A percentile compares a stretch with the other conserved stretches of the same genome.
These are phyloP conservation scores for Hypocryptadius cinnamomeus DNA, from an alignment of 2,113 vertebrate species.

Conservation along the genomic window DNA sequence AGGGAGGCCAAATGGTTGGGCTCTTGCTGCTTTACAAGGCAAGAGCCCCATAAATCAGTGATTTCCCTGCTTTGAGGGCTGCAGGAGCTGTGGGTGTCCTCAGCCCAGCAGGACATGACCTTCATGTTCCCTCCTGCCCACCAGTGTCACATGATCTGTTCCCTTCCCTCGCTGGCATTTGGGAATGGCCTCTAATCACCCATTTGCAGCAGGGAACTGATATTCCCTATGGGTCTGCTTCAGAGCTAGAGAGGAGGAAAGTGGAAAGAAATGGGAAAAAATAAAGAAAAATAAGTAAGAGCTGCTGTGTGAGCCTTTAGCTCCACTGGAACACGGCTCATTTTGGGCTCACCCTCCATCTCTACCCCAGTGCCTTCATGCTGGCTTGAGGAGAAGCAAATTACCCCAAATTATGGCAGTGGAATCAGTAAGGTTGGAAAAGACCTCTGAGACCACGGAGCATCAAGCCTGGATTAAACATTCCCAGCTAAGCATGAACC, in stretches of 20 bases:
- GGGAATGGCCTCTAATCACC: neutral
- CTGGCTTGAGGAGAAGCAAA: neutral
- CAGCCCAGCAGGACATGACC: neutral
- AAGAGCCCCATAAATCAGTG: slow-evolving; percentile 18
- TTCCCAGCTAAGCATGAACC: neutral
- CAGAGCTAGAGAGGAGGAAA: neutral
- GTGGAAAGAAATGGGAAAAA: neutral
- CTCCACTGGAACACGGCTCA: neutral
- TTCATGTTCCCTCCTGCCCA: neutral
- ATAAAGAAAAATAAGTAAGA: neutral
- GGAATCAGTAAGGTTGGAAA: neutral
- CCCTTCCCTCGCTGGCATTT: neutral
- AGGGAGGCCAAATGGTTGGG: neutral
- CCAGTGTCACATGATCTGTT: neutral
- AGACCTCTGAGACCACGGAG: neutral
- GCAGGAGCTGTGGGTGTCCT: neutral
- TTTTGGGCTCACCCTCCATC: neutral
- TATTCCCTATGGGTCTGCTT: neutral
- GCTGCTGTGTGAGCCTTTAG: neutral
- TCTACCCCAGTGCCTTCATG: neutral
- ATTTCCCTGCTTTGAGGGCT: neutral
- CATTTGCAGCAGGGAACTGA: neutral
- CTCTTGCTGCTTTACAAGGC: neutral
- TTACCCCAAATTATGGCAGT: neutral
- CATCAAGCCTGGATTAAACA: neutral